Evolutionary conservation across 2,797 vertebrate genomes (phyloP).

Genomic region (Urosaurus nigricauda): DNA sequence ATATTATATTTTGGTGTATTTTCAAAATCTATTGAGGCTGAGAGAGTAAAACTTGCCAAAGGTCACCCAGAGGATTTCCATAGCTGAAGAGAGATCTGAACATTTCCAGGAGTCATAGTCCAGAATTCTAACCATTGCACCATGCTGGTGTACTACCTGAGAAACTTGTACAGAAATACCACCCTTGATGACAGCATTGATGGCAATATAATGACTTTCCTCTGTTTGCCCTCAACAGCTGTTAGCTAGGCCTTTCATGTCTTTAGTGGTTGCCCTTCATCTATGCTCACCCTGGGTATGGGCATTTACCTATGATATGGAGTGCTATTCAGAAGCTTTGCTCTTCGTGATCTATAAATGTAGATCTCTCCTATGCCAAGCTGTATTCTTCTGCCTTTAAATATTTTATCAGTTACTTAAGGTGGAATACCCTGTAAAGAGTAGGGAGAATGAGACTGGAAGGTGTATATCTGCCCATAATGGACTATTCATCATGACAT

Average conservation of each 20-base stretch:
- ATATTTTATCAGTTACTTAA: constrained; percentile 31
- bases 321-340: not conserved
- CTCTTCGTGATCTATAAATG: constrained; percentile 14
- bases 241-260: not conserved
- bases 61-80: too few species aligned
- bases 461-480: constrained; percentile 35
- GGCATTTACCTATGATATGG: not conserved
- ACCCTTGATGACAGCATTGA: not conserved
- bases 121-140: too few species aligned
- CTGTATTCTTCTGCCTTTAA: constrained; percentile 19
- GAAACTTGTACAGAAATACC: too few species aligned
- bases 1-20: too few species aligned
- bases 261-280: not conserved
- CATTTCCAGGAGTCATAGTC: too few species aligned
- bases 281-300: not conserved
- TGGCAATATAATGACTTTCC: not conserved
- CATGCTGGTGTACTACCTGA: too few species aligned
- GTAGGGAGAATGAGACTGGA: not conserved
- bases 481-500: constrained; percentile 50
- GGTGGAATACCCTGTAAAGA: not conserved
- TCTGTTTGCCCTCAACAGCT: not conserved
- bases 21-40: too few species aligned
- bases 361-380: not conserved
- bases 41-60: not conserved
- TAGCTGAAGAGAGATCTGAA: too few species aligned